Conservation (phyloP, 1,140 invertebrate genomes). For the Arctopsyche grandis region DNA sequence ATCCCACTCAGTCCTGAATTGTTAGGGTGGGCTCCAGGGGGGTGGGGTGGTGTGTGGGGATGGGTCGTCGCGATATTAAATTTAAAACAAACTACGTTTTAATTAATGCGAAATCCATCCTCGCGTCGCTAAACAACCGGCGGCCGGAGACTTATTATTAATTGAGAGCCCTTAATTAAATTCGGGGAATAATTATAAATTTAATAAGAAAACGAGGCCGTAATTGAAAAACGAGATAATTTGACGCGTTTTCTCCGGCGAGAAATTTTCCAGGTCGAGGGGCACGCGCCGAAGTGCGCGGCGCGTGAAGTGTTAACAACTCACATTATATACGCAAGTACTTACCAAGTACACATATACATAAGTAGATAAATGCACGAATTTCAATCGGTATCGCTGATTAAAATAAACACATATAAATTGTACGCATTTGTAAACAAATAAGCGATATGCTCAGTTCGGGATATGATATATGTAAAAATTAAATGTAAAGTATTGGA, state of each 20-base stretch:
- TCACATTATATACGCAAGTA: neutral
- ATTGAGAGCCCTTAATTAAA: slow-evolving; percentile 56
- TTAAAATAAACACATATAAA: neutral
- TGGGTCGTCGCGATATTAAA: slow-evolving; percentile 49
- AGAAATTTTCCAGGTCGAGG: slow-evolving; percentile 37
- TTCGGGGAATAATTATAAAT: slow-evolving; percentile 55
- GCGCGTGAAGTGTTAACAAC: neutral
- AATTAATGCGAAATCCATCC: slow-evolving; percentile 55
- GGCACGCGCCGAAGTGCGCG: slow-evolving; percentile 9
- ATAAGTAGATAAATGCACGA: neutral
- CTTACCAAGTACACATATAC: neutral
- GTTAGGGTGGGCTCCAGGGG: neutral
- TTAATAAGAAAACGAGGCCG: slow-evolving; percentile 55
- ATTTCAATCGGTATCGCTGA: too few species aligned
- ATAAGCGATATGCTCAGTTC: neutral
- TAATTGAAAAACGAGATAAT: slow-evolving; percentile 53
- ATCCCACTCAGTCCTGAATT: neutral
- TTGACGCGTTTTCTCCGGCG: slow-evolving; percentile 28
- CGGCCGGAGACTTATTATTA: slow-evolving; percentile 47
- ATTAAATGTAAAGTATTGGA: too few species aligned
- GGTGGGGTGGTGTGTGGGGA: neutral
- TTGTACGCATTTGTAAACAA: neutral
- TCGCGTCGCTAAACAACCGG: slow-evolving; percentile 46
- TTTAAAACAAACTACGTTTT: slow-evolving; percentile 56
- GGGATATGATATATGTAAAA: too few species aligned